These are phyloP conservation scores for Anoplopoma fimbria DNA, from an alignment of 2,113 vertebrate genomes.

Conservation along the genomic window DNA sequence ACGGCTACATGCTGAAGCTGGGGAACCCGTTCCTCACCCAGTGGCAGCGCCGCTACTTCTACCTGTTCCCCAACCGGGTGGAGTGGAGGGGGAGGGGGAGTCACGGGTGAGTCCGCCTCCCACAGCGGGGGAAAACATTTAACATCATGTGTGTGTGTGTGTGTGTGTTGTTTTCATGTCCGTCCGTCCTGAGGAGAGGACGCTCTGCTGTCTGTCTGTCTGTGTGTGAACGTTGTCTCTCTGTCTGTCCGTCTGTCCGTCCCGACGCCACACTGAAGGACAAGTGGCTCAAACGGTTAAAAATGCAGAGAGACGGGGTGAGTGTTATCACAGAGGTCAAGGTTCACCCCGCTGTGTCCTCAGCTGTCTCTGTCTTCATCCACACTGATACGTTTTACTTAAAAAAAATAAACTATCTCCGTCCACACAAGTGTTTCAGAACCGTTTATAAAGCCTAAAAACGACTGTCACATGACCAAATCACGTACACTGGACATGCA, in stretches of 20 bases:
- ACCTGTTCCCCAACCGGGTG: slow-evolving; percentile 97
- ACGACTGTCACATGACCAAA: too few species aligned
- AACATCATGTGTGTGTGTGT: not conserved
- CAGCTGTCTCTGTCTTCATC: not conserved
- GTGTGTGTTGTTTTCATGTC: not conserved
- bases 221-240: slow-evolving; percentile 27
- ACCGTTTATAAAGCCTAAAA: too few species aligned
- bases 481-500: too few species aligned
- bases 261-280: slow-evolving; percentile 78
- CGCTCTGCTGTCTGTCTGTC: not conserved
- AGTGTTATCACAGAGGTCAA: slow-evolving; percentile 70
- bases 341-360: slow-evolving; percentile 30
- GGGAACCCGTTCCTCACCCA: slow-evolving; percentile 97
- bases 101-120: slow-evolving; percentile 87
- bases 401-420: too few species aligned
- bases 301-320: slow-evolving; percentile 85
- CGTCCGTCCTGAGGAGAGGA: not conserved
- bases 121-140: too few species aligned
- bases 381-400: too few species aligned
- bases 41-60: slow-evolving; percentile 98
- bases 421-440: too few species aligned
- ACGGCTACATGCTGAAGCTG: slow-evolving; percentile 96
- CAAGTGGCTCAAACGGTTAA: slow-evolving; percentile 84
- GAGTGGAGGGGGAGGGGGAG: slow-evolving; percentile 97
- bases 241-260: slow-evolving; percentile 26